Evolutionary conservation across 2,113 vertebrate species (phyloP), one percentile per base, ranked within the genome.

Genomic region (Vicugna pacos): DNA sequence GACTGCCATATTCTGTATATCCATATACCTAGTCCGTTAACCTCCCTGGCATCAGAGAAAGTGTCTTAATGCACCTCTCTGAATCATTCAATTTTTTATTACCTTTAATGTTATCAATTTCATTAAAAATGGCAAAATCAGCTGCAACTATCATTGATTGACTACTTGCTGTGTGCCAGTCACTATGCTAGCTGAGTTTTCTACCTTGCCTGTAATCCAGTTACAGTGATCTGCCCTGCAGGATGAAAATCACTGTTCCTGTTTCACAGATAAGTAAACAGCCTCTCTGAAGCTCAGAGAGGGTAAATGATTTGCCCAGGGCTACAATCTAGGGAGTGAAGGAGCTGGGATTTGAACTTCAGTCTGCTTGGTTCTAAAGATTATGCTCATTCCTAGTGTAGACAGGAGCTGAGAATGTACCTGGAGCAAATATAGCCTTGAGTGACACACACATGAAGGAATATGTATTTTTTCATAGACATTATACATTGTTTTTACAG

Each of bases 391-490:
- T 89, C 65, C 35, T n/a, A 19, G 2, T 6, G 35, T 7, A 80
- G 20, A 28, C 58, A 54, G 20, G 38, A 42, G 38, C 38, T 42
- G 38, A 5, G 4, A 42, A 4, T 80, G 11, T 16, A 19, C 3
- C 48, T 81, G 64, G 17, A 46, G 88, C 75, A 86, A 17, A 91
- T 94, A 69, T 30, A 46, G 38, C 26, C 84, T 65, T 22, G 8
- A 62, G 24, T 65, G 38, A 81, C 46, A 76, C 60, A 58, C 7
- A n/a, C 1, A 14, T 28, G 54, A 85, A 82, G 38, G 60, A 56
- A 76, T 35, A 65, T 7, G 54, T n/a, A n/a, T 92, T 95, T 92
- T 95, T 95, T 96, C 69, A 42, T 54, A 50, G 81, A 72, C 20
- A 54, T 42, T 42, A 42, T 28, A 56, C 9, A 48, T 56, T 65